Evolutionary conservation across 2,888 invertebrate species (phyloP), one percentile per base, ranked within the genome.

Genomic region (Zhuqinia jingwanae): DNA sequence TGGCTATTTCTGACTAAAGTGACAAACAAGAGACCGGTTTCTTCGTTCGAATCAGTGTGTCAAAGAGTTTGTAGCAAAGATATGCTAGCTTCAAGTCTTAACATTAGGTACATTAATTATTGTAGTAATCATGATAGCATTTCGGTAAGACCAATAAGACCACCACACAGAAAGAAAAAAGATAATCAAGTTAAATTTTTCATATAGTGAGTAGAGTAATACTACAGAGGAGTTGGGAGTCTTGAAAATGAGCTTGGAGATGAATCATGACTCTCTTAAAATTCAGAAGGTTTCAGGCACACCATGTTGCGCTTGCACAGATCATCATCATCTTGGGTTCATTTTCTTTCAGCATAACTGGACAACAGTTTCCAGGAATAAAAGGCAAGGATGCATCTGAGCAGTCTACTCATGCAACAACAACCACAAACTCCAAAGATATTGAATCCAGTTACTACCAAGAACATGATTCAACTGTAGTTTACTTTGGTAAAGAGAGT

Each of bases 1-100:
- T 65, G 5, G 6, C 65, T 65, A 65, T 65, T 65, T 65, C 36
- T 42, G 36, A 36, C 36, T 63, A 0, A 25, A 15, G 15, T 73
- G 36, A 65, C 27, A 60, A 25, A 63, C 63, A 30, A 63, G 47
- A 68, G 36, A 76, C 76, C 65, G 76, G 76, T 83, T 76, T 76
- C 63, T 65, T 56, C 63, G 60, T 75, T 79, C n/a, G n/a, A n/a
- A n/a, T n/a, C 73, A 78, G 25, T 73, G 53, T 17, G 30, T 30
- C 30, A 75, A 30, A 27, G 22, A n/a, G 15, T n/a, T n/a, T n/a
- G n/a, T 11, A 27, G 17, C 8, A 68, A n/a, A 17, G 42, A 36
- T 11, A 17, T n/a, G n/a, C 27, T 65, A 8, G 11, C 6, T 47
- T 22, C 58, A 53, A 42, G 11, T 25, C 10, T 5, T 68, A 22